phyloP scores from a whole-genome alignment of 2,797 vertebrate genomes.

The Girardinus metallicus region DNA sequence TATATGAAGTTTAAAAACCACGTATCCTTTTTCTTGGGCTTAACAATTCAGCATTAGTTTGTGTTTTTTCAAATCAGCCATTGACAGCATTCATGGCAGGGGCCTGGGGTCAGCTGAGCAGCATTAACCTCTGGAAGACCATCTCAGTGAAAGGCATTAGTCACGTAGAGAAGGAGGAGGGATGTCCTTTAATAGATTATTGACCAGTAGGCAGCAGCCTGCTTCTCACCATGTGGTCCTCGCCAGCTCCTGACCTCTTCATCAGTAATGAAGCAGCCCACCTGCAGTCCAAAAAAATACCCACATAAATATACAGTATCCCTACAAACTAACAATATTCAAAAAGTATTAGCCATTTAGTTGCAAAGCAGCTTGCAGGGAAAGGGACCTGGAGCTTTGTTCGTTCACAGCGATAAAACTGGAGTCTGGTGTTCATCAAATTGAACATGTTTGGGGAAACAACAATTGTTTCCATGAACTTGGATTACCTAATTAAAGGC shows the following conservation, averaged over 20 bases:
- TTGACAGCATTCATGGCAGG: conserved; percentile 75
- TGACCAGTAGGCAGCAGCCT: conserved; percentile 77
- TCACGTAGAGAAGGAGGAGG: conserved; percentile 73
- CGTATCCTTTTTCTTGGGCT: background rate
- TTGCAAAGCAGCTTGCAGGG: conserved; percentile 71
- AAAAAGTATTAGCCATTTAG: conserved; percentile 59
- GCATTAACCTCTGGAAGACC: conserved; percentile 80
- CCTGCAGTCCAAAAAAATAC: conserved; percentile 56
- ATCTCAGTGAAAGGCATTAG: conserved; percentile 78
- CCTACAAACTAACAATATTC: conserved; percentile 57
- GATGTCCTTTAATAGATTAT: conserved; percentile 83
- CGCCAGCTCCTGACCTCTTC: conserved; percentile 79
- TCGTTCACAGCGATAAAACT: conserved; percentile 77
- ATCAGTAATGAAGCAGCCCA: conserved; percentile 73
- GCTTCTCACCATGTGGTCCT: conserved; percentile 73
- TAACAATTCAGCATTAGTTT: background rate
- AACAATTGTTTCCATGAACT: conserved; percentile 81
- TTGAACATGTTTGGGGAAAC: conserved; percentile 76
- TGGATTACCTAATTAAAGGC: conserved; percentile 82
- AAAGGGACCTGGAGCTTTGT: conserved; percentile 73
- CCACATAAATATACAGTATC: conserved; percentile 30
- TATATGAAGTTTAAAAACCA: background rate
- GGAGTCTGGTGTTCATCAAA: conserved; percentile 80
- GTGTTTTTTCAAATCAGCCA: conserved; percentile 44
- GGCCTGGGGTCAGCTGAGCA: conserved; percentile 72